Evolutionary conservation across 2,113 vertebrate genomes (phyloP).

Genomic region (Leptodactylus fuscus): DNA sequence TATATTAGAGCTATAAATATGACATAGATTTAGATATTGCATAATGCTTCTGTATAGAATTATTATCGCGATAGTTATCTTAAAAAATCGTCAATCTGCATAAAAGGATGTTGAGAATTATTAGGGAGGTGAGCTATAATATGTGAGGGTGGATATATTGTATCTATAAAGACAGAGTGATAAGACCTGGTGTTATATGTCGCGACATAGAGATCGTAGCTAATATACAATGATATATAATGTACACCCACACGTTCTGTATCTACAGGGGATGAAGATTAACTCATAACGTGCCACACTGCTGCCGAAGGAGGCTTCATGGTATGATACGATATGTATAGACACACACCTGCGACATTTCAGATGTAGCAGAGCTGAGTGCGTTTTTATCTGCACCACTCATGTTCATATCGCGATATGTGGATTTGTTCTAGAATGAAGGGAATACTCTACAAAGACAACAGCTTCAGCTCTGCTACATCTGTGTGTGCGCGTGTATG

Average conservation of each 20-base stretch:
- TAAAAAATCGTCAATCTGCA: too few relatives aligned
- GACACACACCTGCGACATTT: too few relatives aligned
- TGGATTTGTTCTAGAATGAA: neutral
- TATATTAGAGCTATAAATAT: too few relatives aligned
- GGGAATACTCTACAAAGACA: neutral
- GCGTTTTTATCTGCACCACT: neutral
- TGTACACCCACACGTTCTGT: neutral
- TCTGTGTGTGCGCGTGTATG: neutral
- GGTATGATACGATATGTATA: too few relatives aligned
- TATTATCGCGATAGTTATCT: too few relatives aligned
- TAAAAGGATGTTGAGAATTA: too few relatives aligned
- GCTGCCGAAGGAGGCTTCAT: neutral
- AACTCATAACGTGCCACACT: neutral
- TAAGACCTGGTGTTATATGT: neutral
- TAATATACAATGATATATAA: too few relatives aligned
- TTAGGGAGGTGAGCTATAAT: too few relatives aligned
- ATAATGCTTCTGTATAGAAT: too few relatives aligned
- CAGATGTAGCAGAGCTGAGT: neutral
- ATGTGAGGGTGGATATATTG: neutral
- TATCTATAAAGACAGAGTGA: neutral
- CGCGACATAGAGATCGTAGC: too few relatives aligned
- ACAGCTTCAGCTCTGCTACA: neutral
- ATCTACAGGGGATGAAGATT: neutral
- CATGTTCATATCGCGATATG: neutral
- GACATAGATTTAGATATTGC: too few relatives aligned